Conservation (phyloP, 2,113 vertebrate species). For the Tetraodon nigroviridis region DNA sequence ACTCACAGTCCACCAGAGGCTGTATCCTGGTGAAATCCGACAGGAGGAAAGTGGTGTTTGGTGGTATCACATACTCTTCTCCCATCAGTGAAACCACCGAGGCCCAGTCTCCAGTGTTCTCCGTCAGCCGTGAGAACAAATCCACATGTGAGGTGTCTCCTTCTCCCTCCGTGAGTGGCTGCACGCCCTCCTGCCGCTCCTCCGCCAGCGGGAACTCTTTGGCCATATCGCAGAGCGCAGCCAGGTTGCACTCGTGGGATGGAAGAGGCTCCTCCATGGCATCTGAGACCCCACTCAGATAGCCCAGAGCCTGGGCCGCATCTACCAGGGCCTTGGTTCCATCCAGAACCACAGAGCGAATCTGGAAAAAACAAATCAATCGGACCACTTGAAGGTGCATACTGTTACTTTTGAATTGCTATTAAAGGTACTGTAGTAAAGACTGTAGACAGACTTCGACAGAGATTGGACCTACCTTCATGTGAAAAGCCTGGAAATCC, state of each 20-base stretch:
- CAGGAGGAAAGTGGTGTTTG: slow-evolving; percentile 84
- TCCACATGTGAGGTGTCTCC: slow-evolving; percentile 69
- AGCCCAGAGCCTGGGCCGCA: slow-evolving; percentile 73
- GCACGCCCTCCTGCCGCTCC: slow-evolving; percentile 46
- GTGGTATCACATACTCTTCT: slow-evolving; percentile 86
- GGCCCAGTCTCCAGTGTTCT: slow-evolving; percentile 72
- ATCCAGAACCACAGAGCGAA: slow-evolving; percentile 79
- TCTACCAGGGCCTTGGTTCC: slow-evolving; percentile 78
- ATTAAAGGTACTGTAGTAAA: too few species aligned
- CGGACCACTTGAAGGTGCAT: not conserved
- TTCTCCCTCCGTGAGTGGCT: slow-evolving; percentile 46
- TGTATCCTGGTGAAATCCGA: slow-evolving; percentile 86
- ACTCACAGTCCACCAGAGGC: slow-evolving; percentile 86
- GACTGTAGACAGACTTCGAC: not conserved
- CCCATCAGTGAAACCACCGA: slow-evolving; percentile 80
- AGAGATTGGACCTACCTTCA: slow-evolving; percentile 69
- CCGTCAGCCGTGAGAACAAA: slow-evolving; percentile 76
- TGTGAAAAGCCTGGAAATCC: slow-evolving; percentile 83
- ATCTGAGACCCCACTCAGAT: slow-evolving; percentile 59
- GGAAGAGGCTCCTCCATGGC: slow-evolving; percentile 31
- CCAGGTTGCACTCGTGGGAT: slow-evolving; percentile 67
- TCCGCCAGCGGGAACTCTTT: slow-evolving; percentile 75
- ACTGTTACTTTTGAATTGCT: too few species aligned
- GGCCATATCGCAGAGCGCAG: slow-evolving; percentile 89
- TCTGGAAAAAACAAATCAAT: slow-evolving; percentile 59